These are phyloP conservation scores for Donacobius atricapilla DNA, from an alignment of 2,113 vertebrate species.

Conservation along the genomic window DNA sequence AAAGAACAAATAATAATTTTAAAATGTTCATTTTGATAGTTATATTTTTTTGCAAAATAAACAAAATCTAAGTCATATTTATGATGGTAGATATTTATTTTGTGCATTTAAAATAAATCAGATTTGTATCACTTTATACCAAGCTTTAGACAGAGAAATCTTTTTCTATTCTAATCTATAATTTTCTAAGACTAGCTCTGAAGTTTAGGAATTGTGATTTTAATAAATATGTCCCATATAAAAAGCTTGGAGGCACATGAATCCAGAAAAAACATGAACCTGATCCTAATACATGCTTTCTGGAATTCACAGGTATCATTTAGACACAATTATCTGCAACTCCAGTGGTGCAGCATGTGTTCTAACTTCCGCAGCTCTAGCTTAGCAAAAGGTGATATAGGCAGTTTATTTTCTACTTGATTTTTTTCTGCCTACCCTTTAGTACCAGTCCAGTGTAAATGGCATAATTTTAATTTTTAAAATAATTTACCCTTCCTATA, in stretches of 20 bases:
- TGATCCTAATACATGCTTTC: neutral
- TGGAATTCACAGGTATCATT: neutral
- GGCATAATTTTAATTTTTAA: neutral
- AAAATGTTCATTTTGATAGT: neutral
- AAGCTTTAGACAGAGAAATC: neutral
- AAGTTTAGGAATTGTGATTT: neutral
- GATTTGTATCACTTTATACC: neutral
- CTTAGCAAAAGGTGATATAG: neutral
- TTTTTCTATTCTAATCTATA: too few species aligned
- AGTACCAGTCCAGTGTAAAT: neutral
- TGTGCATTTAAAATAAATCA: neutral
- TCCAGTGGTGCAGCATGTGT: neutral
- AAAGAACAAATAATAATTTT: accelerated
- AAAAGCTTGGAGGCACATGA: neutral
- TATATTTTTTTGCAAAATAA: neutral
- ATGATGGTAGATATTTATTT: neutral
- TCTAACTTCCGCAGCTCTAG: neutral
- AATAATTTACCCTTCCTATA: neutral
- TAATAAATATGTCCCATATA: neutral
- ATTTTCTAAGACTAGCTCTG: neutral
- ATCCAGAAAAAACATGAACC: neutral
- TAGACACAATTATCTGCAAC: neutral
- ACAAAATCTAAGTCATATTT: neutral
- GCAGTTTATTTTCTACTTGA: neutral
- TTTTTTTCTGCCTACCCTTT: neutral